Percentiles rank a stretch among this genome's conserved stretches.
These are phyloP conservation scores for Candoia aspera DNA, from an alignment of 2,113 vertebrate genomes.

Conservation along the genomic window DNA sequence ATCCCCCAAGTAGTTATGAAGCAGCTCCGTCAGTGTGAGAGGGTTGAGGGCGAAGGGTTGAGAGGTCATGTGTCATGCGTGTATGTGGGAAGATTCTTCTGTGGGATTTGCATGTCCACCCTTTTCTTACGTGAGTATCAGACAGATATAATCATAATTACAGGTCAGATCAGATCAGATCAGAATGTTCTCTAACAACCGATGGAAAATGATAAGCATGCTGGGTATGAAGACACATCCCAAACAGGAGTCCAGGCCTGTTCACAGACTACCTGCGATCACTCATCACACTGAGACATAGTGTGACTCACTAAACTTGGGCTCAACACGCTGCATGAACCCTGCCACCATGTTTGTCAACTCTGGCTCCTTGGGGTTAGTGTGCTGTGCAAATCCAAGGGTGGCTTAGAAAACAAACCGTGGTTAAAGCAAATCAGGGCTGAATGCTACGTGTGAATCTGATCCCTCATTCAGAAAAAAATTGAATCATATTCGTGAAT, in stretches of 20 bases:
- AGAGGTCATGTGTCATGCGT: not conserved
- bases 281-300: not conserved
- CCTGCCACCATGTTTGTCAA: not conserved
- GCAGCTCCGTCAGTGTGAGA: not conserved
- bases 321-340: not conserved
- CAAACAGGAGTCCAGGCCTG: not conserved
- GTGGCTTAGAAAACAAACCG: not conserved
- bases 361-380: not conserved
- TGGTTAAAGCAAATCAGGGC: not conserved
- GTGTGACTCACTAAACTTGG: not conserved
- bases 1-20: not conserved
- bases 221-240: too few species aligned
- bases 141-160: not conserved
- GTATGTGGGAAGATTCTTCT: constrained; percentile 5
- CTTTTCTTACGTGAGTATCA: not conserved
- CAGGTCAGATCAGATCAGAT: too few species aligned
- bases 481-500: not conserved
- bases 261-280: not conserved
- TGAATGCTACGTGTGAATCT: not conserved
- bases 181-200: too few species aligned
- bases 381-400: not conserved
- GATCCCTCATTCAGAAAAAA: not conserved
- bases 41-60: not conserved
- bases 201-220: not conserved
- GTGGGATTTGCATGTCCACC: not conserved